These are phyloP conservation scores for Leucophenga varia DNA, from an alignment of 1,140 invertebrate genomes.

Conservation along the genomic window DNA sequence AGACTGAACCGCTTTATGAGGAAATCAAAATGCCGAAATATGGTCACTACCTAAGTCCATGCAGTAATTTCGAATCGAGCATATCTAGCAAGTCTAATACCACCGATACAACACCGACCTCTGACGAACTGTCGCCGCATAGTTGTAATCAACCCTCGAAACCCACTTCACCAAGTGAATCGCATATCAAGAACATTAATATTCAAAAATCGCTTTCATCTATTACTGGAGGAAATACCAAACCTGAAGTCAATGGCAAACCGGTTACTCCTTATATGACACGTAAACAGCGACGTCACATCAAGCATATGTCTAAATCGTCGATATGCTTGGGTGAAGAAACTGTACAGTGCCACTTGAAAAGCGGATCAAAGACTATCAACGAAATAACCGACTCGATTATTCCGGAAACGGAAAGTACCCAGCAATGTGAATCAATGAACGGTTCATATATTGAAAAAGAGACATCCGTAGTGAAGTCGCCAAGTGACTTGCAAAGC, in stretches of 20 bases:
- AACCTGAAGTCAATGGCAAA: slow-evolving; percentile 12
- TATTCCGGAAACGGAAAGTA: not conserved
- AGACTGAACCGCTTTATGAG: slow-evolving; percentile 38
- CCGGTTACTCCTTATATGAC: slow-evolving; percentile 45
- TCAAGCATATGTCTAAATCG: slow-evolving; percentile 34
- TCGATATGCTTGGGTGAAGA: slow-evolving; percentile 12
- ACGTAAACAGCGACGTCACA: slow-evolving; percentile 38
- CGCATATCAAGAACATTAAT: slow-evolving; percentile 15
- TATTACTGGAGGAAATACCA: not conserved
- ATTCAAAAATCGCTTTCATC: slow-evolving; percentile 6
- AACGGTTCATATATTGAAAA: slow-evolving; percentile 55
- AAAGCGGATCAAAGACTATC: not conserved
- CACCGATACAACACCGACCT: slow-evolving; percentile 42
- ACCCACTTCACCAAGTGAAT: slow-evolving; percentile 37
- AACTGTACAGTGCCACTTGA: not conserved
- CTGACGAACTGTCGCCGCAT: slow-evolving; percentile 28
- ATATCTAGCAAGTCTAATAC: slow-evolving; percentile 53
- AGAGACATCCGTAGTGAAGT: slow-evolving; percentile 58
- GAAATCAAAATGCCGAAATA: slow-evolving; percentile 59
- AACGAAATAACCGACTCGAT: too few species aligned
- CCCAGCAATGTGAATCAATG: slow-evolving; percentile 26
- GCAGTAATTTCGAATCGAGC: slow-evolving; percentile 61
- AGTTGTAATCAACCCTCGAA: slow-evolving; percentile 36
- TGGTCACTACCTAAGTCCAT: slow-evolving; percentile 58
- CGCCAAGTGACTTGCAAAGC: slow-evolving; percentile 45